Conservation (phyloP, 1,140 invertebrate genomes). For the Zaprionus ghesquierei region DNA sequence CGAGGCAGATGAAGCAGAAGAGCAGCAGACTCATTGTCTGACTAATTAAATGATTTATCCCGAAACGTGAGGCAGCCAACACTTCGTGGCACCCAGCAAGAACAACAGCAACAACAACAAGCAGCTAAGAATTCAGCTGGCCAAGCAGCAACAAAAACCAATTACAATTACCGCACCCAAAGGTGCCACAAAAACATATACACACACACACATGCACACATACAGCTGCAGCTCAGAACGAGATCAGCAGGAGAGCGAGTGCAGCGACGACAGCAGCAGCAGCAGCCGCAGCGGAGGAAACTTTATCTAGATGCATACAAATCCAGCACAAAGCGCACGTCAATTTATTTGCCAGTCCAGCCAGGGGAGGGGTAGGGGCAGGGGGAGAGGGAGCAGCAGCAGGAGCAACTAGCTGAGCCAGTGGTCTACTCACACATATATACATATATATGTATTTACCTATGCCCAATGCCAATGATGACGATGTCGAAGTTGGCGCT, state of each 20-base stretch:
- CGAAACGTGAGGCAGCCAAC: constrained; percentile 72
- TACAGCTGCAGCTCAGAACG: constrained; percentile 17
- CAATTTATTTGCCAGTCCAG: constrained; percentile 75
- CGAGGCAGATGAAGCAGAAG: not conserved
- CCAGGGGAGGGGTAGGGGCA: not conserved
- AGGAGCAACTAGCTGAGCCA: not conserved
- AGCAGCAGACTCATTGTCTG: constrained; percentile 69
- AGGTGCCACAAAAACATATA: constrained; percentile 70
- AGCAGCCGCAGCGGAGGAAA: constrained; percentile 28
- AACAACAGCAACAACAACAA: constrained; percentile 33
- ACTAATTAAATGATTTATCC: constrained; percentile 81
- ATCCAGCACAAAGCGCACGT: constrained; percentile 77
- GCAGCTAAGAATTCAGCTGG: constrained; percentile 36
- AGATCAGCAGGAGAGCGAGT: constrained; percentile 28
- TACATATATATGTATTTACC: constrained; percentile 51
- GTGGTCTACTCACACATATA: not conserved
- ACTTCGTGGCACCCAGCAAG: constrained; percentile 33
- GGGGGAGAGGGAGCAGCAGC: not conserved
- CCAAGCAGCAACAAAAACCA: constrained; percentile 61
- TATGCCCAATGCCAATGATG: constrained; percentile 65
- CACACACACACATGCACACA: constrained; percentile 23
- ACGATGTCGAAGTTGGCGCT: constrained; percentile 63
- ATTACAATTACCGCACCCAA: constrained; percentile 81
- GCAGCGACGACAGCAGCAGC: constrained; percentile 34
- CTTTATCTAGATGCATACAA: constrained; percentile 81